Evolutionary conservation across 2,113 vertebrate genomes (phyloP).

Genomic region (Larimichthys crocea): DNA sequence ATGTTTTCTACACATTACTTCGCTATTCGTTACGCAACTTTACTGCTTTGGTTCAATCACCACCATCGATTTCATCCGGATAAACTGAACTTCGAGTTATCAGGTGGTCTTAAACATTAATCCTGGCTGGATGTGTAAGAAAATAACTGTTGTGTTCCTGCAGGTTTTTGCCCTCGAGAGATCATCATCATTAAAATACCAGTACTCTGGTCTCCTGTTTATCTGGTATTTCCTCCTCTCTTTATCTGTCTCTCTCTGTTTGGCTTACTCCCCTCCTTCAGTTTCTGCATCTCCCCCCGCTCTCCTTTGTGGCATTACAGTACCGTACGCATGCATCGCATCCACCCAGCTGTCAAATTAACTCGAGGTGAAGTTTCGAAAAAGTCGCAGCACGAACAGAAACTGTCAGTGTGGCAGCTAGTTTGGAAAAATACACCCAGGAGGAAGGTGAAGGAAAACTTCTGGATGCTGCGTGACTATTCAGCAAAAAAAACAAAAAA

Average conservation of each 20-base stretch:
- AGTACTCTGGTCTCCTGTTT: constrained; percentile 25
- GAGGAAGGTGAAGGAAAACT: not conserved
- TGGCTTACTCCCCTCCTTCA: not conserved
- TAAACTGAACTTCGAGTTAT: too few species aligned
- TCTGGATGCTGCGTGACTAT: not conserved
- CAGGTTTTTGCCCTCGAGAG: not conserved
- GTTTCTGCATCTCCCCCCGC: not conserved
- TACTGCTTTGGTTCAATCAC: too few species aligned
- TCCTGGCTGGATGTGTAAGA: not conserved
- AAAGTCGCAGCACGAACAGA: constrained; percentile 10
- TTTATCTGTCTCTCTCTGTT: constrained; percentile 14
- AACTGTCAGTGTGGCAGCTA: constrained; percentile 12
- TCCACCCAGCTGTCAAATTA: constrained; percentile 15
- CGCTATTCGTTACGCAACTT: too few species aligned
- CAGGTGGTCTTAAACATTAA: not conserved
- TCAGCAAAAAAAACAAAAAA: not conserved
- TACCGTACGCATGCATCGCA: not conserved
- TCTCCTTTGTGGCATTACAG: not conserved
- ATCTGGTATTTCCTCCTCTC: constrained; percentile 60
- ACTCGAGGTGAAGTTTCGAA: not conserved
- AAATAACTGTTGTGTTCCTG: not conserved
- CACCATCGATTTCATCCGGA: too few species aligned
- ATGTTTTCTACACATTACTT: too few species aligned
- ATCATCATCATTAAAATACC: constrained; percentile 37
- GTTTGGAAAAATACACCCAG: not conserved